Percentiles rank a stretch among this genome's conserved stretches.
Evolutionary conservation across 2,888 invertebrate genomes (phyloP).

Genomic region (Zele albiditarsus): DNA sequence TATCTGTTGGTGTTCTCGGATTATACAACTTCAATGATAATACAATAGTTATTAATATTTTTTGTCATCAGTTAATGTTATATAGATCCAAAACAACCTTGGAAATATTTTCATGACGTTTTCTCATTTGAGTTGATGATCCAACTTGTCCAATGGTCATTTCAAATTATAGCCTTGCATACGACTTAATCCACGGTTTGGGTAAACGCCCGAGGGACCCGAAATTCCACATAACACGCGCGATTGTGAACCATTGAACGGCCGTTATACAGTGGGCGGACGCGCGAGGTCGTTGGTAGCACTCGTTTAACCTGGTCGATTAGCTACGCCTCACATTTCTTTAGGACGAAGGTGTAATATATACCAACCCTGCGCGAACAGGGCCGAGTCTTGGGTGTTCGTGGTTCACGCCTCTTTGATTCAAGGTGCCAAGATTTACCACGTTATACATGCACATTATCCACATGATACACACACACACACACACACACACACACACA

Average conservation of each 20-base stretch:
- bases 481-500: background rate
- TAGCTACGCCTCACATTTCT: slow-evolving; percentile 36
- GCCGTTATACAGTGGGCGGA: slow-evolving; percentile 39
- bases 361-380: background rate
- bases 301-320: slow-evolving; percentile 42
- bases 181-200: slow-evolving; percentile 40
- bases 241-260: slow-evolving; percentile 31
- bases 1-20: no score
- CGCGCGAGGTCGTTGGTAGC: slow-evolving; percentile 43
- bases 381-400: slow-evolving; percentile 24
- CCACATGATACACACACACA: no score
- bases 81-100: background rate
- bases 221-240: slow-evolving; percentile 20
- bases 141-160: slow-evolving; percentile 21
- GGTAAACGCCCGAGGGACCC: slow-evolving; percentile 33
- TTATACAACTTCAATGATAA: no score
- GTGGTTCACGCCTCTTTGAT: slow-evolving; percentile 31
- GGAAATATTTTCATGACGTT: slow-evolving; percentile 3
- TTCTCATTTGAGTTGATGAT: slow-evolving; percentile 11
- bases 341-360: slow-evolving; percentile 19
- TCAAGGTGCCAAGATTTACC: slow-evolving; percentile 25
- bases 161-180: slow-evolving; percentile 33
- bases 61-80: no score
- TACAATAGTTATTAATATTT: no score
- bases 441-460: background rate